Evolutionary conservation across 2,113 vertebrate species (phyloP).

Genomic region (Furnarius figulus): DNA sequence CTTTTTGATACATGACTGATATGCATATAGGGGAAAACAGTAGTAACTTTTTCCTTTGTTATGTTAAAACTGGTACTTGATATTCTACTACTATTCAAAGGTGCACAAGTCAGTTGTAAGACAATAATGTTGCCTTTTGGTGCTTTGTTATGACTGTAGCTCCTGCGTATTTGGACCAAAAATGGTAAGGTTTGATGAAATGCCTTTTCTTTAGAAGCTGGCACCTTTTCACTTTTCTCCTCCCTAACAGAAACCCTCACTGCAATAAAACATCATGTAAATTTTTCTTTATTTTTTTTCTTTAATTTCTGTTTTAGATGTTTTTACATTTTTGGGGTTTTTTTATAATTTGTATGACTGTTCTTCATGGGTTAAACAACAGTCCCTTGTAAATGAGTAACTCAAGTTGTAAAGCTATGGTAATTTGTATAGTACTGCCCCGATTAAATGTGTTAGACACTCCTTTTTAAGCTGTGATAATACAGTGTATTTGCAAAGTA

Average conservation of each 20-base stretch:
- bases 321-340: not conserved
- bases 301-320: not conserved
- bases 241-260: not conserved
- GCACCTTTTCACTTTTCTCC: not conserved
- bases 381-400: not conserved
- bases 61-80: not conserved
- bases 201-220: not conserved
- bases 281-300: not conserved
- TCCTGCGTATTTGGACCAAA: not conserved
- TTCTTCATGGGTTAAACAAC: not conserved
- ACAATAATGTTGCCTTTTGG: not conserved
- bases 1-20: not conserved
- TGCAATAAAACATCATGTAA: not conserved
- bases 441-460: not conserved
- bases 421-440: not conserved
- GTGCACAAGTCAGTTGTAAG: not conserved
- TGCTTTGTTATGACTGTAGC: not conserved
- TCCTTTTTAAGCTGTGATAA: not conserved
- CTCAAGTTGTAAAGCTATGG: not conserved
- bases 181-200: not conserved
- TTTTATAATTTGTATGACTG: not conserved
- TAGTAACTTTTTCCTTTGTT: not conserved
- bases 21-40: not conserved
- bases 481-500: not conserved
- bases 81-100: not conserved